phyloP scores from a whole-genome alignment of 2,888 invertebrate genomes.

The Cotesia congregata region DNA sequence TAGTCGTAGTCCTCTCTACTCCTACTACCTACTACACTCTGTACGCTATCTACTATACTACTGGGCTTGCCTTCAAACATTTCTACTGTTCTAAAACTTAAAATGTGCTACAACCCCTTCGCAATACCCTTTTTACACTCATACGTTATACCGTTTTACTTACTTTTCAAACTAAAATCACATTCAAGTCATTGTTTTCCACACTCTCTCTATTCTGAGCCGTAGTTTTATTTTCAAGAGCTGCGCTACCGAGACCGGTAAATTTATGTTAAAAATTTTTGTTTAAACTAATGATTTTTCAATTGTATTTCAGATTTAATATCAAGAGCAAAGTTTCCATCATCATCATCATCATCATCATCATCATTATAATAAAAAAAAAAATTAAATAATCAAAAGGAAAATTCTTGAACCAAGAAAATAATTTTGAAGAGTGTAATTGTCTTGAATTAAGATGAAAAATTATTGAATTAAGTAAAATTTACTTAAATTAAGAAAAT shows the following conservation, averaged over 20 bases:
- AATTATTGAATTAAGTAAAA: too few relatives aligned
- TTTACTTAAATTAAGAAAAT: too few relatives aligned
- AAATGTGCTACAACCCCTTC: constrained; percentile 14
- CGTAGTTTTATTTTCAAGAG: constrained; percentile 31
- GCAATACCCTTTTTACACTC: not conserved
- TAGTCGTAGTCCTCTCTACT: constrained; percentile 25
- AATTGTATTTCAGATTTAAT: too few relatives aligned
- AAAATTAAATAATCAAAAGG: too few relatives aligned
- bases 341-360: too few relatives aligned
- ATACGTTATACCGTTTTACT: constrained; percentile 11
- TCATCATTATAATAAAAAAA: too few relatives aligned
- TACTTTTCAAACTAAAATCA: constrained; percentile 5
- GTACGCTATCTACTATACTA: constrained; percentile 3
- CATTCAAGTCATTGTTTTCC: constrained; percentile 19
- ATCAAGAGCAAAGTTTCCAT: too few relatives aligned
- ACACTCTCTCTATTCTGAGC: constrained; percentile 35
- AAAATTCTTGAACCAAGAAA: too few relatives aligned
- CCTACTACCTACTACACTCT: constrained; percentile 19
- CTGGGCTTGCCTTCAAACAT: constrained; percentile 36
- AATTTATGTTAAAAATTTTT: not conserved
- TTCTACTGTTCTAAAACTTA: constrained; percentile 24
- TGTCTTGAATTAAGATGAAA: too few relatives aligned
- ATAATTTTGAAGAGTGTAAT: too few relatives aligned
- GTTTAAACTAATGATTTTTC: not conserved
- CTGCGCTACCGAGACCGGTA: not conserved